Conservation (phyloP, 1,140 invertebrate genomes). For the Plectrocnemia conspersa region DNA sequence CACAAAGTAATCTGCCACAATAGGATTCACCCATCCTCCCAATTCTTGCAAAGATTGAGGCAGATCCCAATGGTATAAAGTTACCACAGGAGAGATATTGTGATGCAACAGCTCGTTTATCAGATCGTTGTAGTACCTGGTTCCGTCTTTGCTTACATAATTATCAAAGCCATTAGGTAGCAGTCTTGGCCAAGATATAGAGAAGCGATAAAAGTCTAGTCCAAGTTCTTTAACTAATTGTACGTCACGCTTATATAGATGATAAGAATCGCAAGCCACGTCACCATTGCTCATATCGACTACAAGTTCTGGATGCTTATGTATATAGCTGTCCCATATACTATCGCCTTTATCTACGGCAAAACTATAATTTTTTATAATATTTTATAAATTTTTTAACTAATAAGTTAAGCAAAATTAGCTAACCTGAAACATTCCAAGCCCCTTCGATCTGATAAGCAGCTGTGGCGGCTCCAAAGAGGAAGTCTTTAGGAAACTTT, state of each 20-base stretch:
- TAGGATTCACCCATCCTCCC: conserved; percentile 54
- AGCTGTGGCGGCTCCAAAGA: conserved; percentile 46
- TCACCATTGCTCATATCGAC: conserved; percentile 45
- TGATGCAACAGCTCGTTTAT: conserved; percentile 47
- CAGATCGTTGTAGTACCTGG: conserved; percentile 53
- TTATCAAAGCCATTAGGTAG: conserved; percentile 46
- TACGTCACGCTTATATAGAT: conserved; percentile 55
- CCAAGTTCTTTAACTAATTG: conserved; percentile 46
- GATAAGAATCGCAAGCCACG: conserved; percentile 57
- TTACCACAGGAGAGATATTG: conserved; percentile 49
- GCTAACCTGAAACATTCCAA: conserved; percentile 34
- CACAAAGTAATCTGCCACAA: conserved; percentile 46
- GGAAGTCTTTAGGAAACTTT: conserved; percentile 41
- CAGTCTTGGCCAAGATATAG: conserved; percentile 52
- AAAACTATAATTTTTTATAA: no score
- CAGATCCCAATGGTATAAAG: conserved; percentile 34
- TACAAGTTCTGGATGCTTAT: conserved; percentile 39
- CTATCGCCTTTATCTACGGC: conserved; percentile 39
- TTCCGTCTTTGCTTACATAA: conserved; percentile 46
- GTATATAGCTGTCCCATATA: conserved; percentile 47
- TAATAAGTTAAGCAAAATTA: no score
- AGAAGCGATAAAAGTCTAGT: conserved; percentile 51
- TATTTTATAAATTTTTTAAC: no score
- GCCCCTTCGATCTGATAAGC: conserved; percentile 53
- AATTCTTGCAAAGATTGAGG: conserved; percentile 35